Evolutionary conservation across 2,113 vertebrate species (phyloP).

Genomic region (Ictalurus punctatus): DNA sequence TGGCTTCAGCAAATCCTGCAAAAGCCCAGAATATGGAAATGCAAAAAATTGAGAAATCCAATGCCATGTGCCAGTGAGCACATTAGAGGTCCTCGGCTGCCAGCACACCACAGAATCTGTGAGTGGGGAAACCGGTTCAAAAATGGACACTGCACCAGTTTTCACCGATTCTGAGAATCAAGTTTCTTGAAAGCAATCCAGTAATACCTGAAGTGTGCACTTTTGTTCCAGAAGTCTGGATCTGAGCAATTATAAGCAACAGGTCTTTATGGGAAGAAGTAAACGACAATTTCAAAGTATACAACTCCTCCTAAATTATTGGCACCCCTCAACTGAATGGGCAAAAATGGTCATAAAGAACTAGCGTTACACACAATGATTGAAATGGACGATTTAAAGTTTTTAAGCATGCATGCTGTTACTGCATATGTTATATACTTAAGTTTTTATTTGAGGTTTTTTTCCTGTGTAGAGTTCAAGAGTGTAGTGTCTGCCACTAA

Average conservation of each 20-base stretch:
- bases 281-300: background rate
- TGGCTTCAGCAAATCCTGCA: conserved; percentile 7
- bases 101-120: conserved; percentile 10
- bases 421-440: too few relatives aligned
- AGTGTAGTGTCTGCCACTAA: background rate
- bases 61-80: conserved; percentile 23
- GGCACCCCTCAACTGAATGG: background rate
- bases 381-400: background rate
- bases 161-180: background rate
- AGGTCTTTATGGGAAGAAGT: background rate
- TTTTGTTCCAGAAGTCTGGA: background rate
- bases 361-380: too few relatives aligned
- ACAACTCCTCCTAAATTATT: background rate
- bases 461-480: background rate
- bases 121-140: background rate
- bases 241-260: background rate
- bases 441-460: background rate
- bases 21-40: conserved; percentile 18
- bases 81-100: background rate
- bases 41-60: conserved; percentile 18
- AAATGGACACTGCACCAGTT: conserved; percentile 1
- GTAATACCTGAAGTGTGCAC: background rate
- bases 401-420: too few relatives aligned
- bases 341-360: background rate
- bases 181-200: background rate